These are phyloP conservation scores for Rhagophthalmus giganteus DNA, from an alignment of 2,888 invertebrate species.

Conservation along the genomic window DNA sequence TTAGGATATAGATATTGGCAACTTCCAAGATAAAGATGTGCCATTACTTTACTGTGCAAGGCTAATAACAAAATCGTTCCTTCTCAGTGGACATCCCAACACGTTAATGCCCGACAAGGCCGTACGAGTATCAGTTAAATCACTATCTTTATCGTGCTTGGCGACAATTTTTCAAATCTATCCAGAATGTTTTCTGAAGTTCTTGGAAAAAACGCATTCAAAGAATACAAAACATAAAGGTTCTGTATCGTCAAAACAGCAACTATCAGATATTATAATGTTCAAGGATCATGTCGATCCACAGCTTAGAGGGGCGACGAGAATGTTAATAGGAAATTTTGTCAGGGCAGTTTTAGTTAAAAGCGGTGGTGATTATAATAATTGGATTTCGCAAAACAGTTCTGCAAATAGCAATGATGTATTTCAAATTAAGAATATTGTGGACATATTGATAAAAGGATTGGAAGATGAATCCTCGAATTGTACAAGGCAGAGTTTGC, in stretches of 20 bases:
- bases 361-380: conserved; percentile 60
- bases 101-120: conserved; percentile 69
- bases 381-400: conserved; percentile 49
- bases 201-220: conserved; percentile 61
- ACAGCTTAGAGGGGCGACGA: conserved; percentile 74
- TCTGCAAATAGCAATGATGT: conserved; percentile 45
- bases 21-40: conserved; percentile 64
- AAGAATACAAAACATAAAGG: conserved; percentile 41
- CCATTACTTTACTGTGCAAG: conserved; percentile 74
- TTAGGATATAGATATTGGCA: conserved; percentile 68
- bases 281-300: conserved; percentile 77
- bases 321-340: conserved; percentile 69
- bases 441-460: conserved; percentile 64
- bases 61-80: conserved; percentile 71
- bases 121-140: conserved; percentile 88
- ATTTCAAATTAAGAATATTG: conserved; percentile 57
- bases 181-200: conserved; percentile 72
- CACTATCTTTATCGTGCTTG: conserved; percentile 80
- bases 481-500: conserved; percentile 72
- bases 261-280: conserved; percentile 70
- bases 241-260: conserved; percentile 55
- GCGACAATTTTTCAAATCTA: conserved; percentile 73
- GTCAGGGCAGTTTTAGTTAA: conserved; percentile 63
- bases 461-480: conserved; percentile 75
- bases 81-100: conserved; percentile 66